Base-by-base conservation (phyloP, 2,797 vertebrate species). In the Ctenosaura bakeri region DNA sequence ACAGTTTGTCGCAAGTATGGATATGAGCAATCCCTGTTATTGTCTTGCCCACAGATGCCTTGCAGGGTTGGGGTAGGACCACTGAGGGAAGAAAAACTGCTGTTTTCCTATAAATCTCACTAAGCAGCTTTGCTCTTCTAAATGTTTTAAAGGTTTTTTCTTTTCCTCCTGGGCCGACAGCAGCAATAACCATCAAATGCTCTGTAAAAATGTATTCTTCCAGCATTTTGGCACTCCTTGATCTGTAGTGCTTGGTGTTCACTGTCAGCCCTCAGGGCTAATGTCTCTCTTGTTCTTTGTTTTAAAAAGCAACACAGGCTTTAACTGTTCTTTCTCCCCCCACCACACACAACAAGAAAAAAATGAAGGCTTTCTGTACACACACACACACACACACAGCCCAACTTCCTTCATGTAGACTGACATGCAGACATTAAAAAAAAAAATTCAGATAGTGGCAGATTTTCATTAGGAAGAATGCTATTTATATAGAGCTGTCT, bases 41-140 rank as follows among this genome's bases (percentile, higher is more conserved):
- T 90, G 42, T 50, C 38, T 86, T 62, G 32, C 50, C 64, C 32
- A 4, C 35, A 87, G 24, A 66, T 83, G 69, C 59, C 79, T 90
- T 83, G 69, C 79, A 54, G 71, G 86, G 24, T 16, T 77, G 26
- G 59, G 42, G 66, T 38, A 83, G 24, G 56, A n/a, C 6, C 20
- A n/a, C 1, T 1, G 22, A 52, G 52, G 74, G 66, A 38, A 29
- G 22, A 89, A 20, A 76, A 56, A 56, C 56, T 83, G 46, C 69
- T 62, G 1, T 80, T 62, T 38, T 79, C 54, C 86, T 73, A 90
- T 90, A 66, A 90, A 87, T 78, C 81, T 79, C 32, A 73, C 74
- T 79, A 74, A 91, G 32, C 22, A 83, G 35, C 77, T 81, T 85
- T 88, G 85, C 1, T 20, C 50, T 81, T 90, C 89, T 90, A 90